Evolutionary conservation across 2,113 vertebrate species (phyloP), one percentile per base, ranked within the genome.

Genomic region (Nestor notabilis): DNA sequence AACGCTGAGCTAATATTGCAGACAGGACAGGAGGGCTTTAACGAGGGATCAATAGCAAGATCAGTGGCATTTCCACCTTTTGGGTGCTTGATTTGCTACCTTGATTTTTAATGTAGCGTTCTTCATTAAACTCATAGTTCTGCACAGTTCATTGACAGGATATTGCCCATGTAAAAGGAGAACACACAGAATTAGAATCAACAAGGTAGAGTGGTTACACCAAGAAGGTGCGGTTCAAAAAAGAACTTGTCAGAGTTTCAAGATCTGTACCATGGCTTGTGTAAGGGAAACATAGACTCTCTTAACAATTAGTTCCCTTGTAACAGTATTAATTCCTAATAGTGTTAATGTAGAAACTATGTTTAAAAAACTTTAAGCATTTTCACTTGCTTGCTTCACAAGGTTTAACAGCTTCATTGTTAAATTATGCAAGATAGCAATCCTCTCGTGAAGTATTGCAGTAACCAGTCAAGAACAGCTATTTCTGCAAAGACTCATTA

Each of bases 381-480:
- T 93, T 96, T 91, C 52, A 21, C 66, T 95, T 82, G 52, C 86
- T 96, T 84, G 60, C 83, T 90, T 95, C 52, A 72, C 65, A 61
- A 49, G 31, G 20, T 76, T 93, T 84, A 89, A 69, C 52, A 65
- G 19, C 46, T 23, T 11, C 66, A 33, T 90, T 84, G 64, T 84
- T 92, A 81, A 89, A 95, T 96, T 72, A 79, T 84, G 70, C 74
- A 96, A 89, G 77, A 84, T 94, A 68, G 65, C 79, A 90, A 89
- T 89, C 68, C 80, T 95, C 88, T 56, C 37, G 41, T 69, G 88
- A 81, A 93, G 53, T 78, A 47, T 29, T 79, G 65, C 37, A 93
- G 86, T 89, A 84, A 78, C 83, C 41, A 84, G 86, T 60, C 83
- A 91, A 92, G 69, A 92, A 68, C 76, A 95, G n/a, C 55, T 89